Conservation (phyloP, 92 coral and sea anemone genomes). For the Palythoa grandiflora region DNA sequence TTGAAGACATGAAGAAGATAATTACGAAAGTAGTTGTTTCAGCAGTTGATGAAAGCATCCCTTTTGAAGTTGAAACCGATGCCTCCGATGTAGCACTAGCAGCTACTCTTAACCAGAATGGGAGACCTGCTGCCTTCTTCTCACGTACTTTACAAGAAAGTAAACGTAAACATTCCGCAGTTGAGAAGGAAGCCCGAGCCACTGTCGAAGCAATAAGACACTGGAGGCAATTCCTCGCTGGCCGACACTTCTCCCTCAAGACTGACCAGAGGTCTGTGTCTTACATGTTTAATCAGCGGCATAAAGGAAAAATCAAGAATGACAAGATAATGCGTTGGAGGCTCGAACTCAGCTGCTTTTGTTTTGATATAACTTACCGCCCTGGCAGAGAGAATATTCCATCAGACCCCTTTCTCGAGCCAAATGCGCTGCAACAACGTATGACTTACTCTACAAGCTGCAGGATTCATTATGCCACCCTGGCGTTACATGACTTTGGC, state of each 20-base stretch:
- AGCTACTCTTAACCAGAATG: neutral
- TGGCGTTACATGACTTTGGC: slow-evolving; percentile 9
- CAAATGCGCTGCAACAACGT: neutral
- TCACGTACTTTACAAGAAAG: neutral
- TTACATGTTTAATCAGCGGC: too few species aligned
- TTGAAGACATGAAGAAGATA: neutral
- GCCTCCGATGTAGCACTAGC: slow-evolving; percentile 5
- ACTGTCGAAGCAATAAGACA: neutral
- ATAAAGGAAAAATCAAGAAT: neutral
- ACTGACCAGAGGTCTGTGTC: neutral
- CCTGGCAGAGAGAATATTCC: neutral
- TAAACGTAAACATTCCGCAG: neutral
- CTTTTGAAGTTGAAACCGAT: too few species aligned
- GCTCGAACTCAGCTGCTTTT: slow-evolving; percentile 16
- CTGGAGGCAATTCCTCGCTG: slow-evolving; percentile 32
- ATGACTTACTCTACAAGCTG: neutral
- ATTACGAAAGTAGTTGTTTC: neutral
- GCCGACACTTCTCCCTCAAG: neutral
- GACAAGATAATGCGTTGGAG: slow-evolving; percentile 20
- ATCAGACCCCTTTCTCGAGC: neutral
- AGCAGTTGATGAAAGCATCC: too few species aligned
- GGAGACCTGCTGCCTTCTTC: neutral
- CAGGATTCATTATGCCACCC: slow-evolving; percentile 8
- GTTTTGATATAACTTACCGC: slow-evolving; percentile 3
- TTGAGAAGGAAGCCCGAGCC: neutral